phyloP scores from a whole-genome alignment of 1,140 invertebrate species.

The Drosophila sechellia region DNA sequence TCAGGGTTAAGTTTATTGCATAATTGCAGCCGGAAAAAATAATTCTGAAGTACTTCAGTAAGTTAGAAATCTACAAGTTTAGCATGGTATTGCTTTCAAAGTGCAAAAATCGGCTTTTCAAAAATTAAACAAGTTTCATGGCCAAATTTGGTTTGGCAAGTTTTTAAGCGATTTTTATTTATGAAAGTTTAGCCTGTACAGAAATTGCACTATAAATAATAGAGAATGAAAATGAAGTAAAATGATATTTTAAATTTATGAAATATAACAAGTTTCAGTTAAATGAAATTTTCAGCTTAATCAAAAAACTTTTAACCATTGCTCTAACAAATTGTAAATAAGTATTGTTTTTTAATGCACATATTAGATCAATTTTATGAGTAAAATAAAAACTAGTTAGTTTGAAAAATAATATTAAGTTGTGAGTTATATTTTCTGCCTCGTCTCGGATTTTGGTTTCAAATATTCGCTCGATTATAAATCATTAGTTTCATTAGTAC shows the following conservation, averaged over 20 bases:
- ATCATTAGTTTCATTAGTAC: background rate
- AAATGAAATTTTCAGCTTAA: background rate
- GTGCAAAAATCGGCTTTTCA: too few relatives aligned
- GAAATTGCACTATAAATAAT: background rate
- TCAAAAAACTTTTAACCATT: background rate
- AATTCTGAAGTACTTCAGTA: background rate
- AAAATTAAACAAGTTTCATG: too few relatives aligned
- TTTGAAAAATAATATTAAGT: background rate
- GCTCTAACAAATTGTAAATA: background rate
- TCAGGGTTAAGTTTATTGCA: slow-evolving; percentile 32
- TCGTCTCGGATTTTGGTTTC: background rate
- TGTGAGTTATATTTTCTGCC: background rate
- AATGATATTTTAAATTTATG: too few relatives aligned
- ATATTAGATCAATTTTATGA: too few relatives aligned
- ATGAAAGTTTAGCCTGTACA: too few relatives aligned
- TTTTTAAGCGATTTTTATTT: too few relatives aligned
- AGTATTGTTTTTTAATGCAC: too few relatives aligned
- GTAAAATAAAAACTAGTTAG: background rate
- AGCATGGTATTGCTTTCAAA: too few relatives aligned
- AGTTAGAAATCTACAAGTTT: too few relatives aligned
- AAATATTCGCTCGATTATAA: background rate
- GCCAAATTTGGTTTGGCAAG: too few relatives aligned
- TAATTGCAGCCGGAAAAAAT: slow-evolving; percentile 13
- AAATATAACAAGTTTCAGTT: too few relatives aligned
- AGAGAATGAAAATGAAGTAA: background rate